Percentiles rank a stretch among this genome's conserved stretches.
These are phyloP conservation scores for Triplophysa bombifrons DNA, from an alignment of 2,797 vertebrate genomes.

Conservation along the genomic window DNA sequence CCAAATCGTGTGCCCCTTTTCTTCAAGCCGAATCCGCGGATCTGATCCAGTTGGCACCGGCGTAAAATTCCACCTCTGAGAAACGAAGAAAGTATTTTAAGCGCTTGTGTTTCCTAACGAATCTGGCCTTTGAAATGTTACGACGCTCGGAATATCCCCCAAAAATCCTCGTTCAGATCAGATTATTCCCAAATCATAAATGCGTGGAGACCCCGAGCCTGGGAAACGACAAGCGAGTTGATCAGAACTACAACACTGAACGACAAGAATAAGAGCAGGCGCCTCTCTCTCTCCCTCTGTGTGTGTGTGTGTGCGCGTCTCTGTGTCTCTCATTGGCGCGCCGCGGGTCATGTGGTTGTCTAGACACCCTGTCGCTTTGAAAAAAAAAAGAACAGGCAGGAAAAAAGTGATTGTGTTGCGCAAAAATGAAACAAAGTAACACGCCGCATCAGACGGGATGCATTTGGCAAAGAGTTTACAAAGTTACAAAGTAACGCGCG, in stretches of 20 bases:
- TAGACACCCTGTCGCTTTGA: conserved; percentile 97
- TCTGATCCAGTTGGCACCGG: conserved; percentile 46
- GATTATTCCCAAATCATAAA: neutral
- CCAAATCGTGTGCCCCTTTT: neutral
- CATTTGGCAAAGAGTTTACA: conserved; percentile 59
- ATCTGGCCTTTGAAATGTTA: neutral
- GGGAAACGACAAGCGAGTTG: conserved; percentile 61
- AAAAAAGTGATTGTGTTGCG: conserved; percentile 90
- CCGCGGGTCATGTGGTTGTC: conserved; percentile 92
- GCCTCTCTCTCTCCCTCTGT: conserved; percentile 63
- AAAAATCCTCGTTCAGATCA: conserved; percentile 42
- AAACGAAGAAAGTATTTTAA: conserved; percentile 16
- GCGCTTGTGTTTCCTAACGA: conserved; percentile 42
- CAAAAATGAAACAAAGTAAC: conserved; percentile 91
- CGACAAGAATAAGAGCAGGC: conserved; percentile 74
- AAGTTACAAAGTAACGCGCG: conserved; percentile 15
- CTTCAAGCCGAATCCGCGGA: conserved; percentile 19
- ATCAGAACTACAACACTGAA: conserved; percentile 58
- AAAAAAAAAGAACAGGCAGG: conserved; percentile 77
- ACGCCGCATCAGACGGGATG: conserved; percentile 60
- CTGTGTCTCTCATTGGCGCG: conserved; percentile 79
- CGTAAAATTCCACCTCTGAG: conserved; percentile 64
- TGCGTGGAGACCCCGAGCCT: conserved; percentile 60
- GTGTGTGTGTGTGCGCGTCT: conserved; percentile 33
- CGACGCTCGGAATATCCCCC: conserved; percentile 24